Conservation (phyloP, 2,113 vertebrate species). For the Phalacrocorax pelagicus region DNA sequence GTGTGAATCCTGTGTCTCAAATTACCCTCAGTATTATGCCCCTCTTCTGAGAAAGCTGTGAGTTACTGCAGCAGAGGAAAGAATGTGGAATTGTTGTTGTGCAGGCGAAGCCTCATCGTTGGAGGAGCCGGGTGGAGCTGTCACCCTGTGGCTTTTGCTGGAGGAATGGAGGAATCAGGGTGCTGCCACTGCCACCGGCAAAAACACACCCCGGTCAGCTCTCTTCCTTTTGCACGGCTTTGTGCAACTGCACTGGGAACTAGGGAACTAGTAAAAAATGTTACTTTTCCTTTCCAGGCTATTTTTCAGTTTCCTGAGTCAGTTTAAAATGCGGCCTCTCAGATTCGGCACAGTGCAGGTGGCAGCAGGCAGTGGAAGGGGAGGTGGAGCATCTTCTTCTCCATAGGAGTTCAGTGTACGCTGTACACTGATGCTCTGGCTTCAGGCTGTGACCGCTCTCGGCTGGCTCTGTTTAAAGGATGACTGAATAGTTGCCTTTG, state of each 20-base stretch:
- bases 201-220: fast-evolving
- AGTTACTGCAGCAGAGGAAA: not conserved
- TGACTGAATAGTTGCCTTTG: not conserved
- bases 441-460: not conserved
- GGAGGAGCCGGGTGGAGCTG: not conserved
- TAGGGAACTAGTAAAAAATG: not conserved
- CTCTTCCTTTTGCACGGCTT: fast-evolving
- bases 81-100: not conserved
- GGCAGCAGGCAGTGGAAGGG: not conserved
- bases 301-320: not conserved
- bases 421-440: not conserved
- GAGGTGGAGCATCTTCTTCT: not conserved
- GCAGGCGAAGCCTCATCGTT: not conserved
- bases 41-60: not conserved
- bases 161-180: not conserved
- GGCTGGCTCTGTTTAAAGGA: not conserved
- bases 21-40: not conserved
- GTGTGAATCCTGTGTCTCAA: not conserved
- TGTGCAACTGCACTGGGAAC: not conserved
- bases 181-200: not conserved
- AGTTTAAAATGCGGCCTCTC: fast-evolving
- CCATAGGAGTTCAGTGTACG: fast-evolving
- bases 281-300: not conserved
- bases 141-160: not conserved
- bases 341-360: not conserved